Percentiles rank a stretch among this genome's conserved stretches.
Evolutionary conservation across 2,113 vertebrate genomes (phyloP).

Genomic region (Elachura formosa): DNA sequence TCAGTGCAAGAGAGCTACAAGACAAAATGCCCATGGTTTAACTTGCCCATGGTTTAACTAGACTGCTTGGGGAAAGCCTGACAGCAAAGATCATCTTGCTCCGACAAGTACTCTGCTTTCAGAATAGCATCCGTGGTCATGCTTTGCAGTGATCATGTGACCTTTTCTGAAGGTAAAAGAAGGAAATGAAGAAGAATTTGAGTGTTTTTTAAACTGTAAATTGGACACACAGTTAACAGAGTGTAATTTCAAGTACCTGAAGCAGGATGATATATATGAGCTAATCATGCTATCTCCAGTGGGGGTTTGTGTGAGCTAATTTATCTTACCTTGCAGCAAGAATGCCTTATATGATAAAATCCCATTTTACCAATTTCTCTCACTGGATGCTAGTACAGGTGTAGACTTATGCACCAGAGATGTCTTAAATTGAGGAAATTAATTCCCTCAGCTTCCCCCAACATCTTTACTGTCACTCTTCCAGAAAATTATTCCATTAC

Average conservation of each 20-base stretch:
- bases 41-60: neutral
- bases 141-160: neutral
- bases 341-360: neutral
- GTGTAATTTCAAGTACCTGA: neutral
- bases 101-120: neutral
- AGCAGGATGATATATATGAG: neutral
- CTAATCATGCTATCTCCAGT: neutral
- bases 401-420: neutral
- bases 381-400: neutral
- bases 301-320: neutral
- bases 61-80: neutral
- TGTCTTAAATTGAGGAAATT: neutral
- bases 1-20: neutral
- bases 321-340: neutral
- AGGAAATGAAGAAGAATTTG: neutral
- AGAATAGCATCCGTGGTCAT: neutral
- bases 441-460: neutral
- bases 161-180: neutral
- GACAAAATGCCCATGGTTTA: neutral
- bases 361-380: neutral
- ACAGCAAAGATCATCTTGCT: rapidly evolving
- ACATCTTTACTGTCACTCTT: neutral
- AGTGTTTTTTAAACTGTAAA: neutral
- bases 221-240: neutral
- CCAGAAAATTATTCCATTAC: neutral